These are phyloP conservation scores for Choloepus didactylus DNA, from an alignment of 2,797 vertebrate species.

Conservation along the genomic window DNA sequence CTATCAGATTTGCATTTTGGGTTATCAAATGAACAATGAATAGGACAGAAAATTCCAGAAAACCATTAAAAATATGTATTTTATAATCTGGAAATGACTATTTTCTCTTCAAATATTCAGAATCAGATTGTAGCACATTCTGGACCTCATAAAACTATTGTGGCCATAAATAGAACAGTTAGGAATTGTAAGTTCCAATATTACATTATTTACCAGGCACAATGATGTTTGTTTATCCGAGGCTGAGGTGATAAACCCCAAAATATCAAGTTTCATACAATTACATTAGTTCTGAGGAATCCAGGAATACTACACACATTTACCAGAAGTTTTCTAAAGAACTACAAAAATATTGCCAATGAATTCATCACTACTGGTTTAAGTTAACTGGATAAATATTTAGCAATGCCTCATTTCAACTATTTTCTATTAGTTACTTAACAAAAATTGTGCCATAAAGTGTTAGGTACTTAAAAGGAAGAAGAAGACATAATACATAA, in stretches of 20 bases:
- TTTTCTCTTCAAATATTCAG: constrained; percentile 52
- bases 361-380: constrained; percentile 35
- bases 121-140: background rate
- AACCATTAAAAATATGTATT: constrained; percentile 11
- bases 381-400: constrained; percentile 32
- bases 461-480: constrained; percentile 15
- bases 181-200: constrained; percentile 55
- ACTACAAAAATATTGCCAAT: constrained; percentile 59
- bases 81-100: constrained; percentile 54
- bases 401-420: constrained; percentile 58
- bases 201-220: constrained; percentile 19
- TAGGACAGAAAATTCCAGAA: constrained; percentile 34
- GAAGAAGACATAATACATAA: background rate
- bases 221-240: constrained; percentile 11
- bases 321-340: constrained; percentile 57
- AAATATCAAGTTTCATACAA: constrained; percentile 65
- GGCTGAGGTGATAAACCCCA: background rate
- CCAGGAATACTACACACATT: background rate
- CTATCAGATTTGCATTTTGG: constrained; percentile 32
- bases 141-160: constrained; percentile 10
- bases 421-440: constrained; percentile 42
- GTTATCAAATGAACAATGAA: constrained; percentile 20
- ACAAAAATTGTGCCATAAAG: constrained; percentile 48
- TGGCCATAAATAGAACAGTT: constrained; percentile 41
- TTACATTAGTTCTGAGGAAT: constrained; percentile 50